Percentiles rank a stretch among this genome's conserved stretches.
phyloP scores from a whole-genome alignment of 1,140 invertebrate genomes.

The Dreissena rostriformis region DNA sequence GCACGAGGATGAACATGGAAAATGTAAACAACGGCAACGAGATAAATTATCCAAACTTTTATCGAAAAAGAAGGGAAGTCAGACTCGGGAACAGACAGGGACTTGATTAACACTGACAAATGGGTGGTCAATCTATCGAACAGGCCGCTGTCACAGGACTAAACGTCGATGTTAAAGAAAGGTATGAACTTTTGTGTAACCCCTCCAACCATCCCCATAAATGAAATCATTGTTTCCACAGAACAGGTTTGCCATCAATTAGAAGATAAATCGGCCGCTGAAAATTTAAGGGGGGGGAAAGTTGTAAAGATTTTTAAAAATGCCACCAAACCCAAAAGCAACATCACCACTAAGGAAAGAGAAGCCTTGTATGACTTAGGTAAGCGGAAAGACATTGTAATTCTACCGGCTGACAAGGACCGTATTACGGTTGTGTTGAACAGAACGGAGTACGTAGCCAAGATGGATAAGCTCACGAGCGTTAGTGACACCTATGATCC shows the following conservation, averaged over 20 bases:
- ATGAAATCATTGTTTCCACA: neutral
- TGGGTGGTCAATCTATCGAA: neutral
- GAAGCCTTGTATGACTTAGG: too few species aligned
- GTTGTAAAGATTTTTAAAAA: too few species aligned
- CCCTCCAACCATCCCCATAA: neutral
- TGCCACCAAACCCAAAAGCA: too few species aligned
- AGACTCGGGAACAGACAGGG: neutral
- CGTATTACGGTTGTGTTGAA: too few species aligned
- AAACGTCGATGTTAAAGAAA: constrained; percentile 3
- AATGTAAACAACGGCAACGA: constrained; percentile 5
- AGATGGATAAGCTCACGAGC: too few species aligned
- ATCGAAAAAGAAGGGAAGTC: neutral
- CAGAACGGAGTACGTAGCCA: too few species aligned
- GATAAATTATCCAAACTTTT: neutral
- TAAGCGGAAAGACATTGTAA: too few species aligned
- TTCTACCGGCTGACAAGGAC: too few species aligned
- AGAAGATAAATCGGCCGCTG: too few species aligned
- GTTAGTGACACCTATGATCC: too few species aligned
- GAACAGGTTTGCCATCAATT: constrained; percentile 2
- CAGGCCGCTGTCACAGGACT: neutral
- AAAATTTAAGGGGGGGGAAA: too few species aligned
- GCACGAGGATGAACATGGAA: neutral
- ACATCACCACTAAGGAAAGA: too few species aligned
- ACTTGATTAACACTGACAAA: constrained; percentile 3
- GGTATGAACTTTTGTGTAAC: neutral